Evolutionary conservation across 2,797 vertebrate genomes (phyloP).

Genomic region (Sebastes trivittatus): DNA sequence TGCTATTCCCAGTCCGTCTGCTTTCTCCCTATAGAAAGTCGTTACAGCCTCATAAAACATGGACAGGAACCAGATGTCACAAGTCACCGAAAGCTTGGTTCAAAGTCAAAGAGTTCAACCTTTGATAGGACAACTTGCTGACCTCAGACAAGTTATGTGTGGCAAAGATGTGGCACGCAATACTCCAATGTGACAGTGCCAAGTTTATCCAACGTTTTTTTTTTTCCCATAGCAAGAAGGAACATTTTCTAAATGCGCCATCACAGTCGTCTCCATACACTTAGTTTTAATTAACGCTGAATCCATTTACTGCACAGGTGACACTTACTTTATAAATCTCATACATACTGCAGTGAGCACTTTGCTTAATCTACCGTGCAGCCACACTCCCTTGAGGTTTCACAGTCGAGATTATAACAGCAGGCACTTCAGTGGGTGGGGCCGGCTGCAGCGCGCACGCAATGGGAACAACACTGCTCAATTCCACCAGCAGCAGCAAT

Average conservation of each 20-base stretch:
- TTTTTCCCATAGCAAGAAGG: background rate
- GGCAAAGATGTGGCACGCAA: background rate
- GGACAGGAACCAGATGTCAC: background rate
- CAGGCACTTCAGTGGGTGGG: constrained; percentile 36
- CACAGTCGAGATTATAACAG: constrained; percentile 18
- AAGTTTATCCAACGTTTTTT: background rate
- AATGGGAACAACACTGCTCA: background rate
- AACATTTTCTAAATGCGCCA: constrained; percentile 16
- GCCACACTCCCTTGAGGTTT: constrained; percentile 32
- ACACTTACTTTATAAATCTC: constrained; percentile 43
- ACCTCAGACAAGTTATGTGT: background rate
- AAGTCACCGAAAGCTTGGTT: background rate
- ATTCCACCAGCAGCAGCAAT: background rate
- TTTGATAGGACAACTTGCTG: background rate
- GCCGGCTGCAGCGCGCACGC: constrained; percentile 12
- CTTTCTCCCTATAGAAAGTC: background rate
- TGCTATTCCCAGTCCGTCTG: background rate
- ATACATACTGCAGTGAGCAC: constrained; percentile 33
- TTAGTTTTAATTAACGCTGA: constrained; percentile 39
- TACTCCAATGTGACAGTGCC: background rate
- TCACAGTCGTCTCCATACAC: constrained; percentile 24
- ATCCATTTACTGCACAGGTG: constrained; percentile 44
- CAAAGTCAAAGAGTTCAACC: background rate
- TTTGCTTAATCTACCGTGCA: constrained; percentile 48
- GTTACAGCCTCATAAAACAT: background rate